Percentiles rank a stretch among this genome's conserved stretches.
phyloP scores from a whole-genome alignment of 2,113 vertebrate genomes.

The Dendrocopos noguchii region DNA sequence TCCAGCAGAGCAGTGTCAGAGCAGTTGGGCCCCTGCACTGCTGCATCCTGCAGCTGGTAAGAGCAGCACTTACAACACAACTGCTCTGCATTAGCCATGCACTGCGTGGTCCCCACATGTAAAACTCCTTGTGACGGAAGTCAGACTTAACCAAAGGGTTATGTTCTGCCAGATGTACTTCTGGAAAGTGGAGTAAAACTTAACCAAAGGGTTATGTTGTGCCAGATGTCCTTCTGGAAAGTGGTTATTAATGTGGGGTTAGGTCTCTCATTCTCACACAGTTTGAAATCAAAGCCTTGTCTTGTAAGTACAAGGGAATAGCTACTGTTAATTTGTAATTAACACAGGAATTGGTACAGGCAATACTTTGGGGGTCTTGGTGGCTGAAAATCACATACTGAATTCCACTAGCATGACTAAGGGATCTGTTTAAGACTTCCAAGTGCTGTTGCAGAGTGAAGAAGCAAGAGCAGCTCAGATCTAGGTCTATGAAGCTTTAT shows the following conservation, averaged over 20 bases:
- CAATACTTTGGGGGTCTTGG: not conserved
- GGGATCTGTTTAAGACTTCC: not conserved
- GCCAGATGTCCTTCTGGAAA: constrained; percentile 19
- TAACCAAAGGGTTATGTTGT: not conserved
- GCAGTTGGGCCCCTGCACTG: not conserved
- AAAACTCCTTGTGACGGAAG: not conserved
- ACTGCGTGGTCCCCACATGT: not conserved
- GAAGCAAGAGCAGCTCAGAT: not conserved
- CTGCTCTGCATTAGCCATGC: not conserved
- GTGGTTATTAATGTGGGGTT: not conserved
- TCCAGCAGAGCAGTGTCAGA: not conserved
- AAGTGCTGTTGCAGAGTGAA: not conserved
- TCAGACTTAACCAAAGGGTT: not conserved
- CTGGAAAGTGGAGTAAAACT: not conserved
- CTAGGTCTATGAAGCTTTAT: not conserved
- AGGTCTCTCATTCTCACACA: not conserved
- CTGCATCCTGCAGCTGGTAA: not conserved
- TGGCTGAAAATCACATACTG: not conserved
- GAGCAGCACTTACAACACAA: not conserved
- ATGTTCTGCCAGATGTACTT: not conserved
- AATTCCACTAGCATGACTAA: not conserved
- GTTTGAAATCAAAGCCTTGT: constrained; percentile 25
- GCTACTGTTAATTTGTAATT: not conserved
- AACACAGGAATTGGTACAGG: not conserved
- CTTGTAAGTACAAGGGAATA: not conserved